phyloP scores from a whole-genome alignment of 2,113 vertebrate genomes.

The Amphilophus citrinellus region DNA sequence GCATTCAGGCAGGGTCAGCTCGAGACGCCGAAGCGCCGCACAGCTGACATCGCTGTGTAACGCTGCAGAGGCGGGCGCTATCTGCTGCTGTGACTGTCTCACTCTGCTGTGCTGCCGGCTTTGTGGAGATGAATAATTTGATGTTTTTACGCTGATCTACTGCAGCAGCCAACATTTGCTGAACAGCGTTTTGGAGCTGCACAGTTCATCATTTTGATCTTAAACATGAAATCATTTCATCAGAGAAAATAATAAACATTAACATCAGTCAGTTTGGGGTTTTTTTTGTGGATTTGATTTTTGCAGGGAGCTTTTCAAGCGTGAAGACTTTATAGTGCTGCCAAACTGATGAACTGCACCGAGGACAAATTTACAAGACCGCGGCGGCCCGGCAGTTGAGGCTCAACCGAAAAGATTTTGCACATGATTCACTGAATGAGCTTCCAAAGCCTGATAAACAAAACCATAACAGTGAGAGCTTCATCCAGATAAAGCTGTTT shows the following conservation, averaged over 20 bases:
- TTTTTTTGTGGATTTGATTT: not conserved
- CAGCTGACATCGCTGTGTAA: not conserved
- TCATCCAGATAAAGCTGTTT: not conserved
- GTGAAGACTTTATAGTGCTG: not conserved
- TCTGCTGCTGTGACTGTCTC: not conserved
- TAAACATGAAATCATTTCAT: slow-evolving; percentile 8
- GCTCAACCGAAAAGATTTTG: not conserved
- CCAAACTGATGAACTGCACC: not conserved
- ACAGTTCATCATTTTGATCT: not conserved
- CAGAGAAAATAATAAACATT: slow-evolving; percentile 9
- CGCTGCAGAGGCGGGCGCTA: not conserved
- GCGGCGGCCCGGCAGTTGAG: not conserved
- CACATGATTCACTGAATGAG: not conserved
- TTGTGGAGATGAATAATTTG: not conserved
- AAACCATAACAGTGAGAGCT: not conserved
- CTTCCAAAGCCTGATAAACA: not conserved
- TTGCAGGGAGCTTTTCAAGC: not conserved
- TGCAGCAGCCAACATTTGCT: not conserved
- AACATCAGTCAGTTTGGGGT: not conserved
- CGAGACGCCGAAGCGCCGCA: not conserved
- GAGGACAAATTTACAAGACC: not conserved
- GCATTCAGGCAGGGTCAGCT: slow-evolving; percentile 43
- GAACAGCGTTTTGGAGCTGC: not conserved
- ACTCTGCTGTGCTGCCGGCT: not conserved
- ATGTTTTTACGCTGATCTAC: not conserved